A percentile compares a stretch with the other conserved stretches of the same genome.
Conservation (phyloP, 1,140 invertebrate genomes). For the Atta cephalotes region DNA sequence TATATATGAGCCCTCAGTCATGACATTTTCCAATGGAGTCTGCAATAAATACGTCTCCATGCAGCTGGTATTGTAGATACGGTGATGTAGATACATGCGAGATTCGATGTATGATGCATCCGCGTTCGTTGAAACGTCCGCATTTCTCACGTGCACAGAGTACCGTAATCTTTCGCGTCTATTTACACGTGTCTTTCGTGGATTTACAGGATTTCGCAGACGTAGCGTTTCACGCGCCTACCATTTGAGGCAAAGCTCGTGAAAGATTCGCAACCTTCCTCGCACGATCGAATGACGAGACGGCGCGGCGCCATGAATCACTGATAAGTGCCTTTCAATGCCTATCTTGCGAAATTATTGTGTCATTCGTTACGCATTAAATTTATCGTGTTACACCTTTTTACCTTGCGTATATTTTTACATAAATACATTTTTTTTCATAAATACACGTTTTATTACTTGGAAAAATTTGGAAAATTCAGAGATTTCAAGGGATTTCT, state of each 20-base stretch:
- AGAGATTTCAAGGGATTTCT: no score
- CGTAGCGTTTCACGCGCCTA: constrained; percentile 27
- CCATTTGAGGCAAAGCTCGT: constrained; percentile 33
- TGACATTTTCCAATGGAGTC: constrained; percentile 43
- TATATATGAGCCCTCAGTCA: constrained; percentile 32
- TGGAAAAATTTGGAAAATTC: no score
- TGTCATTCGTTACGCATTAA: constrained; percentile 3
- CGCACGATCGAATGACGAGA: constrained; percentile 24
- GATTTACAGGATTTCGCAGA: constrained; percentile 62
- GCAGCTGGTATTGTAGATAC: not conserved
- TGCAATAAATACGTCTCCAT: constrained; percentile 52
- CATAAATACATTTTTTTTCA: constrained; percentile 27
- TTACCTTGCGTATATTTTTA: constrained; percentile 5
- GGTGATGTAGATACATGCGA: constrained; percentile 17
- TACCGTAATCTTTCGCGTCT: constrained; percentile 61
- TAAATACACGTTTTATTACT: not conserved
- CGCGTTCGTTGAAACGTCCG: constrained; percentile 47
- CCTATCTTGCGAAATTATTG: constrained; percentile 19
- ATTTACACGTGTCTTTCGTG: constrained; percentile 66
- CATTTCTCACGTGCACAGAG: constrained; percentile 31
- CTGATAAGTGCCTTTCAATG: constrained; percentile 13
- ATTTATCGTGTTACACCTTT: not conserved
- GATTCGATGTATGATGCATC: constrained; percentile 62
- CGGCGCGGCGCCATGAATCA: constrained; percentile 31
- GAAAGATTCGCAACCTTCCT: not conserved